phyloP scores from a whole-genome alignment of 2,113 vertebrate genomes.

The Emydura subglobosa region DNA sequence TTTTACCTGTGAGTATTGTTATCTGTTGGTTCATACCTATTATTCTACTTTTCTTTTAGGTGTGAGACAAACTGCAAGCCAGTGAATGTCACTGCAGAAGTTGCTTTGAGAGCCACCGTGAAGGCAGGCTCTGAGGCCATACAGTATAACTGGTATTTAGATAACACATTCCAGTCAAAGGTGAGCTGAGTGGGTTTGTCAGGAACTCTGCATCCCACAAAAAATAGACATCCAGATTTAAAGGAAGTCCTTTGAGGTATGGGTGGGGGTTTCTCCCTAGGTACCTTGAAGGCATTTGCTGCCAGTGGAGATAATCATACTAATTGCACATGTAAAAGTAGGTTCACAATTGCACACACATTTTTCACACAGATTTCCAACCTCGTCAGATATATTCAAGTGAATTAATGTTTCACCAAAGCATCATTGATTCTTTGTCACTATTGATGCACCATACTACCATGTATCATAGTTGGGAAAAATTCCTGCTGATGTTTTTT shows the following conservation, averaged over 20 bases:
- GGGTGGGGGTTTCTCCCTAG: not conserved
- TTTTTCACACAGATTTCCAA: not conserved
- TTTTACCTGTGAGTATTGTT: not conserved
- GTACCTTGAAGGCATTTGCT: not conserved
- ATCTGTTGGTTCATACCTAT: not conserved
- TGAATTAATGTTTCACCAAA: not conserved
- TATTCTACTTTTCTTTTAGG: slow-evolving; percentile 51
- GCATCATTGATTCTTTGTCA: not conserved
- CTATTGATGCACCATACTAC: not conserved
- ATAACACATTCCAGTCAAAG: slow-evolving; percentile 60
- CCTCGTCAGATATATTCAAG: not conserved
- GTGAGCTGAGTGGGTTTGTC: slow-evolving; percentile 61
- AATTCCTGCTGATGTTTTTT: not conserved
- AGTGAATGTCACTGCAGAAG: slow-evolving; percentile 33
- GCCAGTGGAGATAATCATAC: not conserved
- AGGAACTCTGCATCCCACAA: not conserved
- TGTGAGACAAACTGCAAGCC: slow-evolving; percentile 79
- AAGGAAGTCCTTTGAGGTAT: not conserved
- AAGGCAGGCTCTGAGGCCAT: not conserved
- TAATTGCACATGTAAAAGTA: not conserved
- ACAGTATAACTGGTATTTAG: slow-evolving; percentile 80
- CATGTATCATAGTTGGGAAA: not conserved
- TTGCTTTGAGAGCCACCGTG: slow-evolving; percentile 66
- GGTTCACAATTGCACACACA: not conserved
- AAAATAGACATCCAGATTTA: not conserved